phyloP scores from a whole-genome alignment of 2,797 vertebrate species.

The Crocidura indochinensis region DNA sequence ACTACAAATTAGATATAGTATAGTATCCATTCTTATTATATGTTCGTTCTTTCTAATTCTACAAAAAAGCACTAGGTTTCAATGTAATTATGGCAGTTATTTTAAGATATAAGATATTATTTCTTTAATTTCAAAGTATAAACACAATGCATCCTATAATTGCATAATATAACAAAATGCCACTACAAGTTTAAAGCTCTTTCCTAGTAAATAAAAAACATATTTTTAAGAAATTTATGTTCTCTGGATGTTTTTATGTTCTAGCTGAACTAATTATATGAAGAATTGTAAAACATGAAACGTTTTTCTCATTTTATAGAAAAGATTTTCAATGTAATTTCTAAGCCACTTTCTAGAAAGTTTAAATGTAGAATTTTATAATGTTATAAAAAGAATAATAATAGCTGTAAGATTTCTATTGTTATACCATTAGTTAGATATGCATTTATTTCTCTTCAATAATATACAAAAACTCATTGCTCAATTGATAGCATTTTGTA shows the following conservation, averaged over 20 bases:
- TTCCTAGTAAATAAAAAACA: neutral
- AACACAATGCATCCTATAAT: neutral
- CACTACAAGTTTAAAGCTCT: constrained; percentile 19
- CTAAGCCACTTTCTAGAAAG: neutral
- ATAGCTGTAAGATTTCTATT: neutral
- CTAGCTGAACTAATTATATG: constrained; percentile 14
- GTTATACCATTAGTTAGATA: neutral
- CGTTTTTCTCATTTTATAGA: neutral
- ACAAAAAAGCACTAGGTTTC: neutral
- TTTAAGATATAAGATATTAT: constrained; percentile 1
- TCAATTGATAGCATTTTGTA: neutral
- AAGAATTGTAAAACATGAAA: constrained; percentile 22
- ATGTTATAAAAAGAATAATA: constrained; percentile 20
- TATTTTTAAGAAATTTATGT: neutral
- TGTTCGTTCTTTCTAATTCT: constrained; percentile 26
- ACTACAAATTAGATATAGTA: constrained; percentile 42
- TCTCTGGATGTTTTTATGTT: neutral
- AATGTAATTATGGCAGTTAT: neutral
- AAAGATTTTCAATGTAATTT: neutral
- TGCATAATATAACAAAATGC: constrained; percentile 1
- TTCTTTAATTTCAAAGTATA: constrained; percentile 27
- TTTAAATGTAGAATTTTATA: neutral
- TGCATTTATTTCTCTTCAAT: neutral
- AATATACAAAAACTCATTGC: neutral
- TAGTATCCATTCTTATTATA: neutral